Base-by-base conservation (phyloP, 2,888 invertebrate genomes). In the Tortrix viridana region DNA sequence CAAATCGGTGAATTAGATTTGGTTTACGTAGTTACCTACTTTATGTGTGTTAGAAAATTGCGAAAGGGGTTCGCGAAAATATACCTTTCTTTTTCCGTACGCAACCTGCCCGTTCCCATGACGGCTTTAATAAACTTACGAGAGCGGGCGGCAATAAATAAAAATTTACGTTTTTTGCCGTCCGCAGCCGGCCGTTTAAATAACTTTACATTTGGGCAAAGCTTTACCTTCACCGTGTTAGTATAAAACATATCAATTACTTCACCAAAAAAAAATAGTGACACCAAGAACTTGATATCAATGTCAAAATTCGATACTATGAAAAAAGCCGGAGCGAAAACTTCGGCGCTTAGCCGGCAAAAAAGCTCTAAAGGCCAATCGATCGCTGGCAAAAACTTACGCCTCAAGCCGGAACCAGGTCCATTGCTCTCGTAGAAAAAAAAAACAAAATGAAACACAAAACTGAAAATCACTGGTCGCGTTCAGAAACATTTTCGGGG, bases 341-440 rank as follows among this genome's bases (percentile, higher is more conserved):
- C 77, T 70, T 78, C 76, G 72, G 68, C 72, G 72, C 66, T 65
- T 32, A 60, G 69, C 73, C 71, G 70, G 74, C 78, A 41, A 80
- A 81, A 82, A 81, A 80, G 77, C 78, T 79, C 65, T 64, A 68
- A 73, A 82, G 77, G 77, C 78, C 67, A 79, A 84, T 82, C 82
- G 81, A 82, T 83, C 72, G 72, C 60, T 65, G 58, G 61, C 47
- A 75, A 75, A 79, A 77, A 88, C 86, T 87, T 86, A 89, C 88
- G 66, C 79, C 69, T 72, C 61, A 46, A 68, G 69, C 67, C 71
- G 66, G 71, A 65, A 74, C 74, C 77, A 73, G 69, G 72, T 73
- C 73, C 71, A 47, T 44, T 41, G 37, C 23, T 14, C 16, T 32
- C 64, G 66, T 26, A 32, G 18, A 43, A 58, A 69, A 66, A 63